These are phyloP conservation scores for Austrolebias charrua DNA, from an alignment of 2,797 vertebrate species.

Conservation along the genomic window DNA sequence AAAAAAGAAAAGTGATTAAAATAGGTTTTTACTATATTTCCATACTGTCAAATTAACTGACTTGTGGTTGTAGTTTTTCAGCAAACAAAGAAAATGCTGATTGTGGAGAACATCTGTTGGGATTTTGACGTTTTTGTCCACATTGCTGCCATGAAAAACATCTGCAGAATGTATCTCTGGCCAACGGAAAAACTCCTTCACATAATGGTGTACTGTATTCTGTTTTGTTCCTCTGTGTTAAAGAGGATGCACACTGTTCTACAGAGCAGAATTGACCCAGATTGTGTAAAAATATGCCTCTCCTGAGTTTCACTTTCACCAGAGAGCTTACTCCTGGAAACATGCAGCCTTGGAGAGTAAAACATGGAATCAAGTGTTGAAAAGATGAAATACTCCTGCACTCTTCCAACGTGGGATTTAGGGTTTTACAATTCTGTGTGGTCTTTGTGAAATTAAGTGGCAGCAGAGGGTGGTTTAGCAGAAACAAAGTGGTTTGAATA, in stretches of 20 bases:
- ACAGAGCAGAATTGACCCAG: constrained; percentile 10
- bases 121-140: background rate
- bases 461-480: constrained; percentile 48
- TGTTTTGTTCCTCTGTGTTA: background rate
- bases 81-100: no score
- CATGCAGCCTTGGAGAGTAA: constrained; percentile 42
- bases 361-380: constrained; percentile 48
- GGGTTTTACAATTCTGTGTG: constrained; percentile 59
- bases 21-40: no score
- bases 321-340: constrained; percentile 28
- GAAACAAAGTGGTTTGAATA: constrained; percentile 41
- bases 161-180: background rate
- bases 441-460: constrained; percentile 58
- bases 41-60: no score
- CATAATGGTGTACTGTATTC: background rate
- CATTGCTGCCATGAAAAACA: background rate
- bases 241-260: constrained; percentile 1
- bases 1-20: no score
- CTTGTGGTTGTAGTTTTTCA: no score
- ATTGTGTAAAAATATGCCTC: constrained; percentile 27
- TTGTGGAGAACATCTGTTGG: no score
- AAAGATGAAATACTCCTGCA: constrained; percentile 47
- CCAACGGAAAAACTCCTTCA: background rate
- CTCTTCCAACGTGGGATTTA: constrained; percentile 40
- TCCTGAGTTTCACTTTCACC: constrained; percentile 22